Evolutionary conservation across 2,888 invertebrate species (phyloP).

Genomic region (Synergus umbraculus): DNA sequence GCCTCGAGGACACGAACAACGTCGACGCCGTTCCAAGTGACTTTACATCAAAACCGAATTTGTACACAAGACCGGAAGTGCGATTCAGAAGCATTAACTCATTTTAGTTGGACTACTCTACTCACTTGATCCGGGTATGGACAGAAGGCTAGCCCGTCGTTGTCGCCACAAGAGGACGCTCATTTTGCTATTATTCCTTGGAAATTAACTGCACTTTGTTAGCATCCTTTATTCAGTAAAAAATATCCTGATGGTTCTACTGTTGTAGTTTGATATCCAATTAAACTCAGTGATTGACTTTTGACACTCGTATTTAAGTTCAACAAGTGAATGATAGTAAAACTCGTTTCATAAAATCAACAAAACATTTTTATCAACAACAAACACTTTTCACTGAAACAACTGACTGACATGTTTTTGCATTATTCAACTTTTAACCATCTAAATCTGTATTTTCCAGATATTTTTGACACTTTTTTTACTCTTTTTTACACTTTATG

Average conservation of each 20-base stretch:
- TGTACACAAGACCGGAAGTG: constrained; percentile 25
- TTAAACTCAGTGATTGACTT: neutral
- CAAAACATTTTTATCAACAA: neutral
- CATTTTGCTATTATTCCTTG: constrained; percentile 57
- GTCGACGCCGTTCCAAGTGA: constrained; percentile 54
- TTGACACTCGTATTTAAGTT: neutral
- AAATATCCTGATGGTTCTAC: neutral
- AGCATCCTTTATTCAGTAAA: neutral
- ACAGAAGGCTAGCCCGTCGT: constrained; percentile 60
- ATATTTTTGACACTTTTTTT: neutral
- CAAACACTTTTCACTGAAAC: neutral
- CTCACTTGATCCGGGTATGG: constrained; percentile 62
- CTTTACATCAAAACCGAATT: constrained; percentile 31
- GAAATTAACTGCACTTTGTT: constrained; percentile 11
- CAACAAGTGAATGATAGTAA: neutral
- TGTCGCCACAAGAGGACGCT: constrained; percentile 72
- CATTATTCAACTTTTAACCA: neutral
- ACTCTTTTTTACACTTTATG: neutral
- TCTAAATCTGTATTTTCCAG: neutral
- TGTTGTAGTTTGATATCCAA: neutral
- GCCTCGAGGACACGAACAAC: constrained; percentile 54
- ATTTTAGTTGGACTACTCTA: constrained; percentile 38
- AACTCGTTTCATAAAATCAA: neutral
- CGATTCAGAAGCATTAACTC: constrained; percentile 18
- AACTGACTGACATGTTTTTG: neutral